Evolutionary conservation across 2,888 invertebrate genomes (phyloP), one percentile per base, ranked within the genome.

Genomic region (Pherbina coryleti): DNA sequence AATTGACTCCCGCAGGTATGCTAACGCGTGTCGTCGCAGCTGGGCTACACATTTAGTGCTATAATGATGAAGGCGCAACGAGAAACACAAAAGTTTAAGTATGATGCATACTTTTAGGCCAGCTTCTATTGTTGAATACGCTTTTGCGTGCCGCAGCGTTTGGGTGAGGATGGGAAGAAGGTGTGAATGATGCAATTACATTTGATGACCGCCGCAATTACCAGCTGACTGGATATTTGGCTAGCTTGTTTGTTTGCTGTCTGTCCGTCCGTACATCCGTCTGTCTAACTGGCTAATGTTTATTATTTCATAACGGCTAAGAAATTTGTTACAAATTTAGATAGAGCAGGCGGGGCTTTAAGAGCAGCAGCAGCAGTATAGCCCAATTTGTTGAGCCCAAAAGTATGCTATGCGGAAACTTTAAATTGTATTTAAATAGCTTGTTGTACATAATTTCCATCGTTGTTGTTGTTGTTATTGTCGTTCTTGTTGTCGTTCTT

Each of bases 101-200:
- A 34, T 64, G 64, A 64, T 34, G 22, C 67, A 67, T 67, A 67
- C 44, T 67, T 67, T 67, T 67, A 31, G 67, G 67, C 67, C 25
- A 17, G 44, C 37, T 64, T 25, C 34, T n/a, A 44, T 22, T 31
- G 19, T 22, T 5, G 28, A 5, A 62, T 28, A 17, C 17, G 66
- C 31, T 19, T n/a, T 34, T 37, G 66, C 7, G 31, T 34, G 31
- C 28, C 28, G 1, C 28, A 17, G 17, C 14, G 28, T 17, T 1
- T 17, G 8, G 57, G 1, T 1, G 19, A 4, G 14, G 57, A 57
- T 14, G n/a, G 14, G 73, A 25, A n/a, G 55, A 55, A 37, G 66
- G 75, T 55, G 64, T 31, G 66, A 75, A 75, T 75, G 67, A 75
- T 67, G 66, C 75, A 66, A 67, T 75, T 75, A 75, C 34, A 75